Evolutionary conservation across 1,140 invertebrate species (phyloP), one percentile per base, ranked within the genome.

Genomic region (Drosophila nannoptera): DNA sequence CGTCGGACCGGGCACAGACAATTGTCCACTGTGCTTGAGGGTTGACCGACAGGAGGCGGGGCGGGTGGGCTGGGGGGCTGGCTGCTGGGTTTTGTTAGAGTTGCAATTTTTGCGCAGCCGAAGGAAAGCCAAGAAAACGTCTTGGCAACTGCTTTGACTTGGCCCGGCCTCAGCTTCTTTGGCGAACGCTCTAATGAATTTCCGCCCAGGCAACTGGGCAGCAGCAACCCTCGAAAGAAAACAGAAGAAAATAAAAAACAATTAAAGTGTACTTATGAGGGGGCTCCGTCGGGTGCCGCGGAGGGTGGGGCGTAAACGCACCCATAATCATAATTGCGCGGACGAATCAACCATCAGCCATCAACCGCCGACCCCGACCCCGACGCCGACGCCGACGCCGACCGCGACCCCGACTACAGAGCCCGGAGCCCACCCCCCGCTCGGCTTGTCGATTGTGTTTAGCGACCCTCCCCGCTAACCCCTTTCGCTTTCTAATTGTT

Each of bases 311-410:
- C 8, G 32, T 53, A 49, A 69, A 80, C 80, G 76, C 69, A 86
- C 76, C 80, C 80, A 83, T 83, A 83, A 84, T 83, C 80, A 83
- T 83, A 83, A 83, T 84, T 83, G 77, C 73, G 73, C 40, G 40
- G 40, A 42, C 40, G 40, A 42, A 43, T 14, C 46, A 22, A 45
- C 7, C 8, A 8, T 32, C 11, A 7, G 2, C 4, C 16, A 3
- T 8, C 2, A 6, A 22, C n/a, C 8, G 12, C 31, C 14, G 8
- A 2, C 4, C 7, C n/a, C 29, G 22, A 22, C 22, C 22, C 22
- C 22, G 22, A n/a, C 8, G 12, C 31, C 14, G 8, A 2, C 4
- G 4, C n/a, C 29, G 22, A 22, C 8, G 12, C 31, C 14, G 8
- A 2, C 4, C 7, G 7, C 29, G 22, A 22, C 22, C 22, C 22